Percentiles rank a stretch among this genome's conserved stretches.
Conservation (phyloP, 1,140 invertebrate genomes). For the Phthorimaea operculella region DNA sequence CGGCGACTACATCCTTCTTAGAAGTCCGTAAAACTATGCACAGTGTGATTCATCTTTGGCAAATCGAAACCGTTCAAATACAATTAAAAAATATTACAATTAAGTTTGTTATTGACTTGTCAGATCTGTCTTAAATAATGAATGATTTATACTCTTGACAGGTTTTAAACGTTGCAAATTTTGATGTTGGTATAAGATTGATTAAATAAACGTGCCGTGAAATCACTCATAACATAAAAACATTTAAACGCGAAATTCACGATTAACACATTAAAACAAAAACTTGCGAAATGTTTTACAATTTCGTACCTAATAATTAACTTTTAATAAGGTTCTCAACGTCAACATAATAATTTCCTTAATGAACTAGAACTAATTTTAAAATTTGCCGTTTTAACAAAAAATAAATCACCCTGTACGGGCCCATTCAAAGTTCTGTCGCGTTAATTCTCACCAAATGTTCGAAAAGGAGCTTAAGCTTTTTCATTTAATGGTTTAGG, state of each 20-base stretch:
- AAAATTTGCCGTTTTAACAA: neutral
- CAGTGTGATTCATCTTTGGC: neutral
- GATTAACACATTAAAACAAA: too few species aligned
- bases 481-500: constrained; percentile 17
- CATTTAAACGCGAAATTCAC: too few species aligned
- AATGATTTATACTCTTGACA: neutral
- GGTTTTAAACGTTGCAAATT: neutral
- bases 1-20: constrained; percentile 1
- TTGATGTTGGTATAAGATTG: neutral
- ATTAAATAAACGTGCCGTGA: too few species aligned
- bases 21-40: neutral
- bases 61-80: too few species aligned
- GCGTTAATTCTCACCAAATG: constrained; percentile 24
- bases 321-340: too few species aligned
- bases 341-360: too few species aligned
- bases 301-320: too few species aligned
- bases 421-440: constrained; percentile 19
- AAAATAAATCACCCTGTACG: constrained; percentile 29
- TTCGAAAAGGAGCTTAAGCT: constrained; percentile 20
- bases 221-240: too few species aligned
- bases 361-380: too few species aligned
- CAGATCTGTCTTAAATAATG: neutral
- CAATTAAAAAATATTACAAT: too few species aligned
- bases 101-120: neutral
- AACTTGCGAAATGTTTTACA: too few species aligned